Evolutionary conservation across 2,797 vertebrate species (phyloP).

Genomic region (Synanceia verrucosa): DNA sequence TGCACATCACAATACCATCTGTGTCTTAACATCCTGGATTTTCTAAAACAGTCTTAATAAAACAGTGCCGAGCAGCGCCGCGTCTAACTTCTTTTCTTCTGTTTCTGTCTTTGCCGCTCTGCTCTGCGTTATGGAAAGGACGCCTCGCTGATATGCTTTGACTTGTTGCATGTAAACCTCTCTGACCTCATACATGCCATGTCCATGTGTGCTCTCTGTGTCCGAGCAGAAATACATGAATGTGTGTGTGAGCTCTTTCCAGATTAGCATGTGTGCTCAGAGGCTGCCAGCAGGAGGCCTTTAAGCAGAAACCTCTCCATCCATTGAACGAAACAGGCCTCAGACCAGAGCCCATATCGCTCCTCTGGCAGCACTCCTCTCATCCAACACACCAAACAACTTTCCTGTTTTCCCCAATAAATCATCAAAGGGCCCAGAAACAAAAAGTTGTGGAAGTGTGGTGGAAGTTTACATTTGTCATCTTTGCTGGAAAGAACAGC

Average conservation of each 20-base stretch:
- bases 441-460: constrained; percentile 31
- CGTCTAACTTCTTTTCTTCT: neutral
- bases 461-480: constrained; percentile 38
- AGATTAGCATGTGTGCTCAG: constrained; percentile 51
- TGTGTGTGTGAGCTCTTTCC: constrained; percentile 27
- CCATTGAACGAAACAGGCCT: constrained; percentile 36
- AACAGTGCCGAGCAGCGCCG: neutral
- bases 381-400: constrained; percentile 44
- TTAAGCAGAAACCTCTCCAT: constrained; percentile 39
- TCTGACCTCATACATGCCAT: constrained; percentile 25
- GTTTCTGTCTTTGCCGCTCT: constrained; percentile 7
- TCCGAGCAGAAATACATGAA: constrained; percentile 15
- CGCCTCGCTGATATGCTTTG: constrained; percentile 25
- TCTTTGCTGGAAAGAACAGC: constrained; percentile 35
- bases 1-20: constrained; percentile 61
- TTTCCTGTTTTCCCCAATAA: constrained; percentile 26
- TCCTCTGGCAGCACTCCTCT: constrained; percentile 42
- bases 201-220: neutral
- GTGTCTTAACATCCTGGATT: constrained; percentile 37
- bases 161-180: constrained; percentile 29
- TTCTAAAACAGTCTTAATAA: constrained; percentile 3
- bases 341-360: constrained; percentile 39
- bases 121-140: constrained; percentile 12
- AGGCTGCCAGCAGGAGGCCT: constrained; percentile 34
- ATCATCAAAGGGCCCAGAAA: constrained; percentile 39